phyloP scores from a whole-genome alignment of 2,113 vertebrate genomes.

The Embiotoca jacksoni region DNA sequence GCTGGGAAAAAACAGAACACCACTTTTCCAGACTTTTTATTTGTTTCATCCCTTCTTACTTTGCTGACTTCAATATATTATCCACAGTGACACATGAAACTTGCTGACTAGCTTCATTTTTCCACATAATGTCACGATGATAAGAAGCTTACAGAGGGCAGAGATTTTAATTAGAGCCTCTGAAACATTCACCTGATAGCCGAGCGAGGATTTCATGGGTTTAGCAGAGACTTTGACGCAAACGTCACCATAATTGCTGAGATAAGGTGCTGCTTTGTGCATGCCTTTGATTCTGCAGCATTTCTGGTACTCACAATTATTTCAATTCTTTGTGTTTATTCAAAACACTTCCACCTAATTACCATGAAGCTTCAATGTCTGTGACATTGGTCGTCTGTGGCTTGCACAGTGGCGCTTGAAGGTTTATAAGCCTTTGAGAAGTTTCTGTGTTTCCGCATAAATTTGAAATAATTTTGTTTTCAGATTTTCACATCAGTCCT shows the following conservation, averaged over 20 bases:
- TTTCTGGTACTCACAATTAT: neutral
- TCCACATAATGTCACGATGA: neutral
- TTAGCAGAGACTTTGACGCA: constrained; percentile 1
- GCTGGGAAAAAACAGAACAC: neutral
- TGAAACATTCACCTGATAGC: constrained; percentile 23
- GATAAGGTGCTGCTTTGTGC: constrained; percentile 33
- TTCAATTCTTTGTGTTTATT: neutral
- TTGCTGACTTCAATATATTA: neutral
- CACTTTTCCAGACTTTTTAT: neutral
- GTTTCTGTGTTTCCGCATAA: too few relatives aligned
- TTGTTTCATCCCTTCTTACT: neutral
- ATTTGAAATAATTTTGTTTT: too few relatives aligned
- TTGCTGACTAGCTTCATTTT: neutral
- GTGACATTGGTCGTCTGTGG: too few relatives aligned
- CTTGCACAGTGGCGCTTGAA: too few relatives aligned
- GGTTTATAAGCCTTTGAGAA: too few relatives aligned
- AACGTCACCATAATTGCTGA: constrained; percentile 27
- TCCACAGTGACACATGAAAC: constrained; percentile 29
- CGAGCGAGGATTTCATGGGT: neutral
- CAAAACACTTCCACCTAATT: neutral
- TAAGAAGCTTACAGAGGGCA: constrained; percentile 39
- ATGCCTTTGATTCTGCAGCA: constrained; percentile 6
- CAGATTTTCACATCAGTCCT: too few relatives aligned
- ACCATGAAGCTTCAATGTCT: too few relatives aligned
- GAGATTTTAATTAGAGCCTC: constrained; percentile 45